Evolutionary conservation across 2,113 vertebrate genomes (phyloP).

Genomic region (Pygoscelis adeliae): DNA sequence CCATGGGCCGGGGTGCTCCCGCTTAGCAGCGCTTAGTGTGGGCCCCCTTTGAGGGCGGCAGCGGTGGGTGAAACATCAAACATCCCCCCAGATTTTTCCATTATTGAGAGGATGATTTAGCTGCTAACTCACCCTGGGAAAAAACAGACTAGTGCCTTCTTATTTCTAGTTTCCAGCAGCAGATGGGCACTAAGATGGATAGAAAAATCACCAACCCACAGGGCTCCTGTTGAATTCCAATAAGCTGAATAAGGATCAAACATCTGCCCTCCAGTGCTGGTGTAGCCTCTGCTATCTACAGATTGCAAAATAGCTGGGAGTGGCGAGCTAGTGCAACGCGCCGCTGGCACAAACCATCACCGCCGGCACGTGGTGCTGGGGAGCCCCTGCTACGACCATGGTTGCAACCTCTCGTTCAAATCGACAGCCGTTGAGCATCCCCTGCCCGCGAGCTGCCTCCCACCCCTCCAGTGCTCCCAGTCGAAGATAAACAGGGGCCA

Average conservation of each 20-base stretch:
- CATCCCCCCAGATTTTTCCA: background rate
- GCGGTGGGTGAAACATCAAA: fast-evolving
- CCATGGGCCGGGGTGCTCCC: fast-evolving
- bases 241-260: fast-evolving
- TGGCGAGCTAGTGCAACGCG: fast-evolving
- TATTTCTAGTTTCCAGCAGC: background rate
- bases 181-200: background rate
- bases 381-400: fast-evolving
- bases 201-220: background rate
- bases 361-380: background rate
- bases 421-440: fast-evolving
- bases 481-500: background rate
- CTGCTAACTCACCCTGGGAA: background rate
- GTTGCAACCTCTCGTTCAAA: fast-evolving
- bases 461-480: background rate
- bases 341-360: background rate
- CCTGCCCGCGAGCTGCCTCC: background rate
- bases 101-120: background rate
- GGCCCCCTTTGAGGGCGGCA: fast-evolving
- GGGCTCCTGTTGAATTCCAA: background rate
- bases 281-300: fast-evolving
- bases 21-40: fast-evolving
- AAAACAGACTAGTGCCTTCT: background rate
- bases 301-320: background rate
- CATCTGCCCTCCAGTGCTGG: background rate